Evolutionary conservation across 2,797 vertebrate genomes (phyloP).

Genomic region (Parotocinclus haroldoi): DNA sequence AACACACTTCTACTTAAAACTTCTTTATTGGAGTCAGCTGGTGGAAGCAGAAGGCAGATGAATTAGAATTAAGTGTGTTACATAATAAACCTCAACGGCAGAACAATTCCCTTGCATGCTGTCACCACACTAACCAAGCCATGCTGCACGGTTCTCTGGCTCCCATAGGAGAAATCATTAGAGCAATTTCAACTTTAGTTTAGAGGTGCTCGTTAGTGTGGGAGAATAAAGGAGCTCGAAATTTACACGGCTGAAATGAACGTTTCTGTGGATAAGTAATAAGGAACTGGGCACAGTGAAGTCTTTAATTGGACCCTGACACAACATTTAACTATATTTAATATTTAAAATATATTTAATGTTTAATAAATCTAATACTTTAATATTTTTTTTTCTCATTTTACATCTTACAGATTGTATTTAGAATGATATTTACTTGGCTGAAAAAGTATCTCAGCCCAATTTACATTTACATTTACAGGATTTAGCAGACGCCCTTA

Average conservation of each 20-base stretch:
- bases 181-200: slow-evolving; percentile 11
- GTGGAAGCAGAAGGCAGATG: background rate
- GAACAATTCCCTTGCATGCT: slow-evolving; percentile 14
- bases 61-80: slow-evolving; percentile 20
- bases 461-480: too few species aligned
- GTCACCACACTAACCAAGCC: slow-evolving; percentile 24
- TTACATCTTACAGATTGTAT: too few species aligned
- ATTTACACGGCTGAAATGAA: slow-evolving; percentile 4
- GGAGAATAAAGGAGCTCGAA: slow-evolving; percentile 13
- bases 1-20: too few species aligned
- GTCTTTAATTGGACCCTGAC: too few species aligned
- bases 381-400: too few species aligned
- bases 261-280: background rate
- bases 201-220: slow-evolving; percentile 26
- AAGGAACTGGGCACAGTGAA: background rate
- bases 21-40: slow-evolving; percentile 4
- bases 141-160: slow-evolving; percentile 2
- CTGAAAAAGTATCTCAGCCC: too few species aligned
- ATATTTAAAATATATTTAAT: too few species aligned
- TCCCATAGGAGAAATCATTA: slow-evolving; percentile 25
- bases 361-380: too few species aligned
- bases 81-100: slow-evolving; percentile 16
- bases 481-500: too few species aligned
- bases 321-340: too few species aligned
- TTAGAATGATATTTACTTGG: too few species aligned